Evolutionary conservation across 2,888 invertebrate species (phyloP).

Genomic region (Eupithecia exiguata): DNA sequence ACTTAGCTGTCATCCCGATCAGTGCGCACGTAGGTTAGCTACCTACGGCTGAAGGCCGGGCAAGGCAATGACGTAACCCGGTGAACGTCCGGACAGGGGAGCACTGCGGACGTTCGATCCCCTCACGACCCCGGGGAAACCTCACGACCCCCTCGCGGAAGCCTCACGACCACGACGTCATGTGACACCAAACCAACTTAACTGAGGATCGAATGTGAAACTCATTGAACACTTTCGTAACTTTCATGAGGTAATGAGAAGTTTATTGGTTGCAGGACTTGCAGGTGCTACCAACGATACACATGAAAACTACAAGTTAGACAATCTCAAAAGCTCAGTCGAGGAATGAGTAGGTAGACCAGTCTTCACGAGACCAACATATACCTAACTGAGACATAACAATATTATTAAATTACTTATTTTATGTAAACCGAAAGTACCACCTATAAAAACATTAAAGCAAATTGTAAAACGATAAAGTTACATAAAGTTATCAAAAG

Average conservation of each 20-base stretch:
- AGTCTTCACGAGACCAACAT: not conserved
- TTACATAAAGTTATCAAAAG: slow-evolving; percentile 26
- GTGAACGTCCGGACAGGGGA: slow-evolving; percentile 23
- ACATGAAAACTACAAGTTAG: not conserved
- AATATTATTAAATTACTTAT: not conserved
- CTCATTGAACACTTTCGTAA: not conserved
- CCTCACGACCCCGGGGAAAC: not conserved
- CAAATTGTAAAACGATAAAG: slow-evolving; percentile 1
- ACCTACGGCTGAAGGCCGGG: not conserved
- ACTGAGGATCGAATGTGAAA: not conserved
- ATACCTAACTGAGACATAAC: no score
- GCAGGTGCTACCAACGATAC: not conserved
- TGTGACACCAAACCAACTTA: not conserved
- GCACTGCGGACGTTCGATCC: slow-evolving; percentile 31
- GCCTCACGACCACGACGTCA: slow-evolving; percentile 12
- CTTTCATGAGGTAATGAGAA: not conserved
- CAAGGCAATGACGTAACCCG: slow-evolving; percentile 1
- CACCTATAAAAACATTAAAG: not conserved
- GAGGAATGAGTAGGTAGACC: no score
- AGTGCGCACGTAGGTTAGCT: no score
- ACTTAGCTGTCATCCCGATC: not conserved
- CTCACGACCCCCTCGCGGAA: slow-evolving; percentile 17
- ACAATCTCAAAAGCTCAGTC: no score
- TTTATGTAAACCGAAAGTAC: not conserved
- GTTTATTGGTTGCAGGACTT: not conserved